Evolutionary conservation across 1,140 invertebrate genomes (phyloP), one percentile per base, ranked within the genome.

Genomic region (Chelonus insularis): DNA sequence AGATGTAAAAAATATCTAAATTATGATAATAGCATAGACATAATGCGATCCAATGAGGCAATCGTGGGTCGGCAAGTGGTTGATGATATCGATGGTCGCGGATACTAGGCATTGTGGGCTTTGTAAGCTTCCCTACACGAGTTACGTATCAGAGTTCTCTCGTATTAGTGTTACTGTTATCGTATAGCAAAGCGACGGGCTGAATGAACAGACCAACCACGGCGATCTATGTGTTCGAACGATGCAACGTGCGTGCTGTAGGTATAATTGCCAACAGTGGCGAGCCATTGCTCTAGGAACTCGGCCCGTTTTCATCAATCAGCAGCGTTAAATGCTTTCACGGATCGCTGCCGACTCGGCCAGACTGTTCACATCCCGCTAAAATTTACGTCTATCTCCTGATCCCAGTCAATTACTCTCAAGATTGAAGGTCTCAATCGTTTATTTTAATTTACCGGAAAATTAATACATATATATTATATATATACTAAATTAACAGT

Each of bases 21-120:
- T 81, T 80, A 81, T 81, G 78, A 81, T 80, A 81, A 80, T 79
- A 75, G 73, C 68, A 68, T 60, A 61, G 69, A 76, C 76, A 77
- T 80, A 80, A 81, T 81, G 76, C 77, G 74, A 80, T 80, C 75
- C 74, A 80, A 80, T 78, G 76, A 80, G 77, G 77, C 76, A 81
- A 81, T 79, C 77, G 79, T 79, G 75, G 74, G 75, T 69, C 63
- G 71, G 65, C 68, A 68, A 72, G 62, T 23, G 62, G 62, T 64
- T 64, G 60, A 64, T 32, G 66, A 64, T 70, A 66, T 66, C 64
- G 67, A 72, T 70, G 67, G 61, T 62, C 59, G 48, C 62, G 61
- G 51, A 60, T 62, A 55, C 23, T 52, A 50, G 29, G 52, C 51
- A 59, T 59, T 63, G 55, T 11, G 45, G 37, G 66, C 50, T 60